Evolutionary conservation across 2,113 vertebrate genomes (phyloP).

Genomic region (Xenopus tropicalis): DNA sequence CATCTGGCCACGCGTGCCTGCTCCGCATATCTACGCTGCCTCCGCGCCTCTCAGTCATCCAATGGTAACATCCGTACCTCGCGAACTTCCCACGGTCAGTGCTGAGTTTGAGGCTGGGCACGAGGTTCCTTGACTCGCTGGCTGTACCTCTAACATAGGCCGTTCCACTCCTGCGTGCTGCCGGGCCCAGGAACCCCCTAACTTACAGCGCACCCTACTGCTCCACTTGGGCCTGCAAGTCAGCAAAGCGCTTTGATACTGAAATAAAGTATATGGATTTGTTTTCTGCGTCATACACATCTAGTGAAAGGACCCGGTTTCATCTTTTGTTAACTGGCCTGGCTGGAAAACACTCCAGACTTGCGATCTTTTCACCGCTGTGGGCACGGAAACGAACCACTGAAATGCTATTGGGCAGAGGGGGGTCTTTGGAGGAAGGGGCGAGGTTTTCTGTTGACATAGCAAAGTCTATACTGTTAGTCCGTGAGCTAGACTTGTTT

Average conservation of each 20-base stretch:
- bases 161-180: slow-evolving; percentile 19
- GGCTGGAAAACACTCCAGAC: slow-evolving; percentile 16
- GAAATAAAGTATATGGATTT: slow-evolving; percentile 13
- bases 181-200: neutral
- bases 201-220: neutral
- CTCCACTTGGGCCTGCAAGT: neutral
- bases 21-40: slow-evolving; percentile 19
- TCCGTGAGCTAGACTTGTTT: neutral
- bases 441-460: neutral
- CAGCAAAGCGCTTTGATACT: slow-evolving; percentile 28
- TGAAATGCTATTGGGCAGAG: slow-evolving; percentile 36
- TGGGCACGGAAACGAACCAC: slow-evolving; percentile 25
- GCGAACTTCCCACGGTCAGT: neutral
- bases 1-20: slow-evolving; percentile 13
- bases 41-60: neutral
- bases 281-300: slow-evolving; percentile 28
- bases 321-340: slow-evolving; percentile 14
- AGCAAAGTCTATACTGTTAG: neutral
- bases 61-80: slow-evolving; percentile 8
- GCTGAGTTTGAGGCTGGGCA: neutral
- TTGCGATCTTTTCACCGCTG: slow-evolving; percentile 3
- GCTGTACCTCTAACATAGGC: slow-evolving; percentile 19
- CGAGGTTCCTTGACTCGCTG: neutral
- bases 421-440: slow-evolving; percentile 17
- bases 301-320: neutral